Base-by-base conservation (phyloP, 1,140 invertebrate species). In the Pomphorhynchus laevis region DNA sequence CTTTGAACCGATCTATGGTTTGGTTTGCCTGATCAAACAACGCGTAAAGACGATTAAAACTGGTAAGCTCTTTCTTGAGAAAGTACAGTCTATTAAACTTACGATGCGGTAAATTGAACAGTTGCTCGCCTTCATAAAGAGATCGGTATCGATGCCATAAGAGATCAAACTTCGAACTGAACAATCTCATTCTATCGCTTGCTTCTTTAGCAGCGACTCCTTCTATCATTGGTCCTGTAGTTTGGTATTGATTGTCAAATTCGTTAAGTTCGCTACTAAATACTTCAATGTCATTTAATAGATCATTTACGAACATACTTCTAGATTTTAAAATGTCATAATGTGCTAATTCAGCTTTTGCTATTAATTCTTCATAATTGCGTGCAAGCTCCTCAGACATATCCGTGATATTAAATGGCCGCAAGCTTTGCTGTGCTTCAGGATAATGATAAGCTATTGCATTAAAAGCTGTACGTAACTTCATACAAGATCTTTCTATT, bases 11-110 rank as follows among this genome's bases (percentile, higher is more conserved):
- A 54, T 71, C 79, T 24, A 93, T 77, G 45, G 74, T 64, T 51
- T 89, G 79, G 41, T 89, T 76, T 0, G 91, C 82, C 49, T 84
- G 73, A 52, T 89, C 89, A 53, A 91, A 93, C 1, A 91, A 58
- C 54, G 79, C 76, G 49, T 91, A 91, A 1, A 93, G 59, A 52
- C 89, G 89, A 57, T 89, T 80, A 3, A 89, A 59, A 9, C 91
- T 58, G 57, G 84, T 86, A 17, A 93, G 57, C 54, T 91, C 80
- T 86, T 86, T 22, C 48, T 20, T n/a, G 2, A 42, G 14, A 23
- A 3, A n/a, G 16, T 9, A 12, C 3, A 4, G 2, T 25, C 2
- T 23, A 21, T 25, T 21, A 5, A 21, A 20, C 3, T 2, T 9
- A 2, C 2, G 23, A 4, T 5, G 12, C 8, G 71, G 69, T 37